Conservation (phyloP, 2,888 invertebrate genomes). For the Arrhopalites spinosus region DNA sequence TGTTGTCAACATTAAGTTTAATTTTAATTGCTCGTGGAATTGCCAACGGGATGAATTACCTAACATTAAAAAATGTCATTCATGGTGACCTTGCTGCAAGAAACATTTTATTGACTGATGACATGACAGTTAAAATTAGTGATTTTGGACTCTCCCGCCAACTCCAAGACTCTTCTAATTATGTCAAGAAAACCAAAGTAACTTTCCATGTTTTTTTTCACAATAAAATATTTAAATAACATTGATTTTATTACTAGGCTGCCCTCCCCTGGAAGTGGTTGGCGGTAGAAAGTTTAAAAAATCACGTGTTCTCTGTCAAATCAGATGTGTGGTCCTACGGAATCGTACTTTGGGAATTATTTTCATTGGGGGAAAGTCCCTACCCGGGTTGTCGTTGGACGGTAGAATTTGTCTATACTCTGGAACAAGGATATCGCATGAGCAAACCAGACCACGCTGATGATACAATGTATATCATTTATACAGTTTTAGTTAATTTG, state of each 20-base stretch:
- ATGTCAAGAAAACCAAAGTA: background rate
- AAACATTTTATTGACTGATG: background rate
- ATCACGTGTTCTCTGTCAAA: background rate
- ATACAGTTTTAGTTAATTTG: background rate
- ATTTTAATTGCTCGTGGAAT: background rate
- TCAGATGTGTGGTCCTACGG: too few relatives aligned
- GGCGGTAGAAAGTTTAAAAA: background rate
- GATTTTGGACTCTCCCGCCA: background rate
- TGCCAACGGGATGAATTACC: background rate
- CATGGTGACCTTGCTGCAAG: background rate
- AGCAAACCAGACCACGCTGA: background rate
- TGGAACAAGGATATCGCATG: background rate
- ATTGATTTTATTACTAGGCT: background rate
- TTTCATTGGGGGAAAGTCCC: constrained; percentile 16
- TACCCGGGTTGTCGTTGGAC: background rate
- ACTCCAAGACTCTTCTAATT: background rate
- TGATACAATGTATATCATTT: background rate
- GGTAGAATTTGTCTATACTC: background rate
- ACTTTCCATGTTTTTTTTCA: background rate
- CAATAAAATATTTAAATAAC: too few relatives aligned
- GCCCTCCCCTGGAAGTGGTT: background rate
- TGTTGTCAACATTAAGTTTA: background rate
- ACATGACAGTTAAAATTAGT: background rate
- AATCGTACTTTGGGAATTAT: constrained; percentile 18
- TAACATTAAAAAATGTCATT: background rate